These are phyloP conservation scores for Epicampocera succincta DNA, from an alignment of 2,888 invertebrate genomes.

Conservation along the genomic window DNA sequence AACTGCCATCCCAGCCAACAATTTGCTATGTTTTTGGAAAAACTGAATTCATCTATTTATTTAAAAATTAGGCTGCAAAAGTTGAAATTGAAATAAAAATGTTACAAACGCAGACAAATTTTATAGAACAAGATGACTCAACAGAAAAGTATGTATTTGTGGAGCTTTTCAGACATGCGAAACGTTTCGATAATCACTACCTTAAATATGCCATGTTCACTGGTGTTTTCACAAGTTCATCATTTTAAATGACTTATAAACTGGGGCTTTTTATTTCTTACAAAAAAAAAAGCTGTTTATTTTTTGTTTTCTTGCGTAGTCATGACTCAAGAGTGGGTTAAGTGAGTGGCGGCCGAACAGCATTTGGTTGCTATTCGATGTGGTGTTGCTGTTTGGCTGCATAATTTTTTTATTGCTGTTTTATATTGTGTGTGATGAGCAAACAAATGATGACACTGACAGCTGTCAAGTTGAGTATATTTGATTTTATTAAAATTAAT, in stretches of 20 bases:
- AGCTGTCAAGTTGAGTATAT: conserved; percentile 77
- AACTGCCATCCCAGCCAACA: conserved; percentile 5
- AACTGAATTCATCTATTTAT: no score
- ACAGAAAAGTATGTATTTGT: no score
- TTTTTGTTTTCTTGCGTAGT: conserved; percentile 32
- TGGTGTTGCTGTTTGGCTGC: conserved; percentile 34
- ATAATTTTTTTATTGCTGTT: conserved; percentile 11
- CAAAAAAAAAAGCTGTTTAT: conserved; percentile 34
- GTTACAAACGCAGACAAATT: no score
- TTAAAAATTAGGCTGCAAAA: no score
- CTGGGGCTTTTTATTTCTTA: conserved; percentile 30
- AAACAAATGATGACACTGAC: conserved; percentile 73
- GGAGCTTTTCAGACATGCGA: no score
- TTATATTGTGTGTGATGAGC: conserved; percentile 64
- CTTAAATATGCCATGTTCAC: neutral
- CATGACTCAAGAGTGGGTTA: neutral
- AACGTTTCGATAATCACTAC: no score
- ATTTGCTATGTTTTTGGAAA: neutral
- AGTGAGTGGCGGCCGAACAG: conserved; percentile 48
- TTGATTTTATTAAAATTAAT: conserved; percentile 81
- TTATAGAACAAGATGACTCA: no score
- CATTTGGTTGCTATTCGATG: conserved; percentile 43
- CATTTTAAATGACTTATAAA: conserved; percentile 12
- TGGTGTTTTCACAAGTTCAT: neutral
- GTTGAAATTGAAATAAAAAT: no score